A percentile compares a stretch with the other conserved stretches of the same genome.
Conservation (phyloP, 2,888 invertebrate species). For the Callimorpha dominula region DNA sequence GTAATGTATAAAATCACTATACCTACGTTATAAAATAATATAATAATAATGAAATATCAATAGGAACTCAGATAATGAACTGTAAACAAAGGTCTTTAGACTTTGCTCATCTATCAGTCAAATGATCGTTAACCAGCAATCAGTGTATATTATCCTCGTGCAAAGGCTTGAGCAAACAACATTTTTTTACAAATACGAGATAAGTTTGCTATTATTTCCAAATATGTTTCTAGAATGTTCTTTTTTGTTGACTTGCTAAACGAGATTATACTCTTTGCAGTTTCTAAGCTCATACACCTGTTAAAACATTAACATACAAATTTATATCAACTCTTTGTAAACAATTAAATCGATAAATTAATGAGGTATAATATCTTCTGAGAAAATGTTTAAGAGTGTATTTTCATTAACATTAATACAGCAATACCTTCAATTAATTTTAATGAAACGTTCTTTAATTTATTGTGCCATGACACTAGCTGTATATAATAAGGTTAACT, state of each 20-base stretch:
- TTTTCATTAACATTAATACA: no score
- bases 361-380: no score
- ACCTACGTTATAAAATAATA: no score
- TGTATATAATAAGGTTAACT: no score
- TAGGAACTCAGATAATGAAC: background rate
- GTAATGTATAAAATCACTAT: background rate
- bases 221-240: background rate
- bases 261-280: background rate
- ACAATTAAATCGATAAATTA: no score
- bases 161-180: background rate
- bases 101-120: background rate
- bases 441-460: no score
- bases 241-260: background rate
- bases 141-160: background rate
- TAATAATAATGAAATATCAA: background rate
- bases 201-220: constrained; percentile 16
- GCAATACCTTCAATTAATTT: no score
- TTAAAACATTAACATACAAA: background rate
- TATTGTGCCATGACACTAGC: no score
- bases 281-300: no score
- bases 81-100: background rate
- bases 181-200: constrained; percentile 22
- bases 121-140: background rate
- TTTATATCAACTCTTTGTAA: no score
- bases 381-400: no score